Conservation (phyloP, 64 coral and sea anemone genomes). For the Orbicella faveolata region DNA sequence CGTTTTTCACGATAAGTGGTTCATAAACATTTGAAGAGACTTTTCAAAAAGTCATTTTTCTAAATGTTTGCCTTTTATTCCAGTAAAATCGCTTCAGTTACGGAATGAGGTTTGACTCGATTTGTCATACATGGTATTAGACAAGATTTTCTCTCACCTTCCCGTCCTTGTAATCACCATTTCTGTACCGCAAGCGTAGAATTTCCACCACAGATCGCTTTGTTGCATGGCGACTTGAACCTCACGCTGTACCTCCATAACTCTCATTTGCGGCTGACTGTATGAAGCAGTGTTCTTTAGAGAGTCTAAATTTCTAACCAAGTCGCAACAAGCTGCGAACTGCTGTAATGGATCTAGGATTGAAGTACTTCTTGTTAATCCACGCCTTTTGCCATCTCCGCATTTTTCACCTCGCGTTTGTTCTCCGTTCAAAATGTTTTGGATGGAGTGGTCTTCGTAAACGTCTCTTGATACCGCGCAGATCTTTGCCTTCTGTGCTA, state of each 20-base stretch:
- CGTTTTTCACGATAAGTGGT: slow-evolving; percentile 11
- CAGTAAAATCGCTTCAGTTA: not conserved
- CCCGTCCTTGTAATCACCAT: slow-evolving; percentile 94
- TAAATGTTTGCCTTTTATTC: not conserved
- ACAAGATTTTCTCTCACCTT: slow-evolving; percentile 64
- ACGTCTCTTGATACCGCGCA: not conserved
- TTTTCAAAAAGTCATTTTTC: slow-evolving; percentile 4
- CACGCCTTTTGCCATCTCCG: not conserved
- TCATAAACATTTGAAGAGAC: slow-evolving; percentile 26
- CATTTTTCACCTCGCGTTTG: not conserved
- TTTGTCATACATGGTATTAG: not conserved
- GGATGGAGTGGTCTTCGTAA: slow-evolving; percentile 4
- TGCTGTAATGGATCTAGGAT: slow-evolving; percentile 30
- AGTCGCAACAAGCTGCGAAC: slow-evolving; percentile 65
- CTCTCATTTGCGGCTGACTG: slow-evolving; percentile 2
- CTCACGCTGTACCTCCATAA: slow-evolving; percentile 51
- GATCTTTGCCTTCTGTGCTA: not conserved
- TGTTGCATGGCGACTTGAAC: slow-evolving; percentile 92
- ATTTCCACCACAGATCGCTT: slow-evolving; percentile 92
- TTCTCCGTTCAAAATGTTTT: slow-evolving; percentile 30
- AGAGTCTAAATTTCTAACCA: slow-evolving; percentile 54
- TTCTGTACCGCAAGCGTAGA: slow-evolving; percentile 88
- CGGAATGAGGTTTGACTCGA: not conserved
- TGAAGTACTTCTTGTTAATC: not conserved
- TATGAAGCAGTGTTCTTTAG: slow-evolving; percentile 1